These are phyloP conservation scores for Clarias platycephalus DNA, from an alignment of 2,797 vertebrate genomes.

Conservation along the genomic window DNA sequence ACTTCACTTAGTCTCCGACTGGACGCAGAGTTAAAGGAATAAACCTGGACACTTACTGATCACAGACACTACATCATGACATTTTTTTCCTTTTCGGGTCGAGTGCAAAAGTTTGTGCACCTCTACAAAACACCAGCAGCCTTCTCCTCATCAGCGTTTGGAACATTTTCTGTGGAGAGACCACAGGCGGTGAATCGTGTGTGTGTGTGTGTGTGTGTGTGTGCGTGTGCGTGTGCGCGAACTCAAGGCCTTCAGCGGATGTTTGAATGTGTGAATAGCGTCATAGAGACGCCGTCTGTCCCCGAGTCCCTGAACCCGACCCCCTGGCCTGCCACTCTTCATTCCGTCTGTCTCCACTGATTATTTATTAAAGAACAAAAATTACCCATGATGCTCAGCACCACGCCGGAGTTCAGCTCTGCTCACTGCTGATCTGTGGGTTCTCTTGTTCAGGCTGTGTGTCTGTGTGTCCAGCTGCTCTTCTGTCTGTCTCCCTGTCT, in stretches of 20 bases:
- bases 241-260: too few species aligned
- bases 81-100: background rate
- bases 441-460: background rate
- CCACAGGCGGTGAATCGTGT: too few species aligned
- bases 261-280: background rate
- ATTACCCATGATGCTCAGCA: conserved; percentile 15
- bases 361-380: conserved; percentile 8
- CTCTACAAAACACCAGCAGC: too few species aligned
- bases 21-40: too few species aligned
- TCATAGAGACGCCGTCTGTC: background rate
- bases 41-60: background rate
- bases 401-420: background rate
- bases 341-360: background rate
- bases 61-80: too few species aligned
- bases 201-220: background rate
- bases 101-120: background rate
- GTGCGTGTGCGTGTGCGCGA: background rate
- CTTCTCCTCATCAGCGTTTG: too few species aligned
- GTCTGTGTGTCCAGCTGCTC: too few species aligned
- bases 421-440: background rate
- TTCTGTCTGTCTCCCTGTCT: background rate
- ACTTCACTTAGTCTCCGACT: background rate
- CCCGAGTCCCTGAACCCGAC: background rate
- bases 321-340: background rate
- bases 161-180: too few species aligned